phyloP scores from a whole-genome alignment of 1,140 invertebrate genomes.

The Solen grandis region DNA sequence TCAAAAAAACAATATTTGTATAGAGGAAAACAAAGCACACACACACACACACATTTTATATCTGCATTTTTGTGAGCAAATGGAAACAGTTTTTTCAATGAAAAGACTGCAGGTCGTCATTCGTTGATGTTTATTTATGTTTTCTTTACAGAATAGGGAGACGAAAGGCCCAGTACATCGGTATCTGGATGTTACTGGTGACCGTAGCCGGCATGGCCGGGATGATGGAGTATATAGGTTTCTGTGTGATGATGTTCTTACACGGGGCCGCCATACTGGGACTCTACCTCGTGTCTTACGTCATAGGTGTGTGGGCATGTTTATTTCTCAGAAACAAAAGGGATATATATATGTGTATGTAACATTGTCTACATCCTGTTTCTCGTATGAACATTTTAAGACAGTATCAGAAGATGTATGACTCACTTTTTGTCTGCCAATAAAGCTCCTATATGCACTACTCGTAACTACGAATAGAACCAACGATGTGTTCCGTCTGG shows the following conservation, averaged over 20 bases:
- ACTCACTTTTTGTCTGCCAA: too few species aligned
- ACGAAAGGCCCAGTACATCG: slow-evolving; percentile 32
- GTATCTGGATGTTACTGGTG: not conserved
- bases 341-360: too few species aligned
- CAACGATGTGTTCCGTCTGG: too few species aligned
- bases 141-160: slow-evolving; percentile 30
- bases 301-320: slow-evolving; percentile 58
- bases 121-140: too few species aligned
- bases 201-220: slow-evolving; percentile 8
- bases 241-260: slow-evolving; percentile 60
- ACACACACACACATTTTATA: not conserved
- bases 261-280: slow-evolving; percentile 55
- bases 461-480: too few species aligned
- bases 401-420: too few species aligned
- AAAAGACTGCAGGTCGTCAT: too few species aligned
- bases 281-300: slow-evolving; percentile 59
- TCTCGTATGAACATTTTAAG: too few species aligned
- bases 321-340: too few species aligned
- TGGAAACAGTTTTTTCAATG: not conserved
- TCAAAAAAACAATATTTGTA: not conserved
- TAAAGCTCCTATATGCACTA: too few species aligned
- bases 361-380: too few species aligned
- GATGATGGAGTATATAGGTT: slow-evolving; percentile 34
- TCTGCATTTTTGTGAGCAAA: not conserved
- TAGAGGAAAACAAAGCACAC: not conserved